phyloP scores from a whole-genome alignment of 2,888 invertebrate genomes.

The Troglohyphantes excavatus region DNA sequence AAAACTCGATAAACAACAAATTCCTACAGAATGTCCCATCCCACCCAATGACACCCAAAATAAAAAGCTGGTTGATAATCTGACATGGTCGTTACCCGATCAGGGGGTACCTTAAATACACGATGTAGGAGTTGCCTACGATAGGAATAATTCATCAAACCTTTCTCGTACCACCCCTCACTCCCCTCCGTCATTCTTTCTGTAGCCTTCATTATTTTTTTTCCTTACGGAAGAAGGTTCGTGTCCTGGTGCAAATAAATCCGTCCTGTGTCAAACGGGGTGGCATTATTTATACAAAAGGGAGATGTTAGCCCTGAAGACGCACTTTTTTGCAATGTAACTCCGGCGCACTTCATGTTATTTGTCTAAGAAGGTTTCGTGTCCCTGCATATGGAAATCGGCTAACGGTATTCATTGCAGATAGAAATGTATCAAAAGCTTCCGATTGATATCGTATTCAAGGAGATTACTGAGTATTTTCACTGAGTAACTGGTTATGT shows the following conservation, averaged over 20 bases:
- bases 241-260: conserved; percentile 73
- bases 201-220: conserved; percentile 35
- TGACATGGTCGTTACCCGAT: conserved; percentile 56
- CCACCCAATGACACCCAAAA: not conserved
- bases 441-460: not conserved
- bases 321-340: conserved; percentile 35
- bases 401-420: not conserved
- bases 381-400: conserved; percentile 9
- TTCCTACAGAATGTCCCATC: too few species aligned
- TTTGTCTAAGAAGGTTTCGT: conserved; percentile 31
- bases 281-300: conserved; percentile 75
- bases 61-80: conserved; percentile 48
- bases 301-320: conserved; percentile 45
- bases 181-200: conserved; percentile 43
- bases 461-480: too few species aligned
- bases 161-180: conserved; percentile 28
- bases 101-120: conserved; percentile 63
- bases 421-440: not conserved
- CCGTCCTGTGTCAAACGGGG: conserved; percentile 70
- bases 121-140: conserved; percentile 65
- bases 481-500: too few species aligned
- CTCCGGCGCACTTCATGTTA: conserved; percentile 40
- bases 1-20: too few species aligned
- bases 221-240: not conserved
- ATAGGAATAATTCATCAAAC: conserved; percentile 76